These are phyloP conservation scores for Calypte anna DNA, from an alignment of 2,113 vertebrate genomes.

Conservation along the genomic window DNA sequence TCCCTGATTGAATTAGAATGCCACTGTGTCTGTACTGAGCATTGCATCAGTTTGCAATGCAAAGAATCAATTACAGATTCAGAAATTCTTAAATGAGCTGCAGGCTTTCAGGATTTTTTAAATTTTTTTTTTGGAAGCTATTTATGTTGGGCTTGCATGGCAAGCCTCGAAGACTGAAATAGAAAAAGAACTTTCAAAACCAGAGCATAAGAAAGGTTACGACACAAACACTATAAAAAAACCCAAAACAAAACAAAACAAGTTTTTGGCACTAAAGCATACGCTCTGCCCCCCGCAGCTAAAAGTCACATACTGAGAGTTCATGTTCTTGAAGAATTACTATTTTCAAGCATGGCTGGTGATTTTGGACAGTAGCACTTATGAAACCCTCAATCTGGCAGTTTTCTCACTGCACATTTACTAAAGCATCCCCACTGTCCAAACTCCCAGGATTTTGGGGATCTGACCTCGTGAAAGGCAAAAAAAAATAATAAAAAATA, in stretches of 20 bases:
- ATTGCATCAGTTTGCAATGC: neutral
- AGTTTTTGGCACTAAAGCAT: conserved; percentile 67
- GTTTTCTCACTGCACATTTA: conserved; percentile 68
- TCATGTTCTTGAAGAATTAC: conserved; percentile 71
- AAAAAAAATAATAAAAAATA: conserved; percentile 10
- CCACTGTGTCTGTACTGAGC: neutral
- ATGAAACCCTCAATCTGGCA: conserved; percentile 75
- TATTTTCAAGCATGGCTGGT: conserved; percentile 70
- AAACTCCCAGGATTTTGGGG: conserved; percentile 42
- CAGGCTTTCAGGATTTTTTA: neutral
- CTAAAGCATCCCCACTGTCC: conserved; percentile 56
- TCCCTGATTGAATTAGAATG: neutral
- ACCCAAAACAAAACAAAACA: neutral
- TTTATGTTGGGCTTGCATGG: conserved; percentile 4
- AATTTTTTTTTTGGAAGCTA: neutral
- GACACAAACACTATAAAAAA: conserved; percentile 29
- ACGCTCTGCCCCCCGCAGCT: conserved; percentile 72
- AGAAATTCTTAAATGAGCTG: neutral
- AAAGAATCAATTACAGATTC: neutral
- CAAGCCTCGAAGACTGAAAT: conserved; percentile 9
- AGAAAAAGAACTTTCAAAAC: conserved; percentile 18
- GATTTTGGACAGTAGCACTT: conserved; percentile 74
- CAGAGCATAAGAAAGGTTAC: conserved; percentile 54
- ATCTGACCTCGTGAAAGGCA: conserved; percentile 42
- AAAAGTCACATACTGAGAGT: conserved; percentile 67